Evolutionary conservation across 1,140 invertebrate genomes (phyloP).

Genomic region (Papilio helenus): DNA sequence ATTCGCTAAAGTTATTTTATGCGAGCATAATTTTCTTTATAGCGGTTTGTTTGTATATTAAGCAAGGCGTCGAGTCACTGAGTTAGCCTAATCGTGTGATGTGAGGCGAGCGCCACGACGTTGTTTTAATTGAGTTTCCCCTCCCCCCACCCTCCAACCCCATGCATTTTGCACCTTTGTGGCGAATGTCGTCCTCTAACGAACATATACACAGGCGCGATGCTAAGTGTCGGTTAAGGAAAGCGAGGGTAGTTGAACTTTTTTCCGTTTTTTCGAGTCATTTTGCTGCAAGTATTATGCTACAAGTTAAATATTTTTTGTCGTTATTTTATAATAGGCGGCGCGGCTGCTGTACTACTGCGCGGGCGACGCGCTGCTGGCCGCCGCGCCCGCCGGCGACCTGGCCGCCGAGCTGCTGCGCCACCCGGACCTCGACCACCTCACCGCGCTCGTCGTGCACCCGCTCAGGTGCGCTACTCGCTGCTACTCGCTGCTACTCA

Average conservation of each 20-base stretch:
- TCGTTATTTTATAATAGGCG: slow-evolving; percentile 59
- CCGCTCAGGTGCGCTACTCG: slow-evolving; percentile 83
- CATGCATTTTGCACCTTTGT: slow-evolving; percentile 63
- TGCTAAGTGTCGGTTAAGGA: slow-evolving; percentile 31
- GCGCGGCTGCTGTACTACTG: slow-evolving; percentile 88
- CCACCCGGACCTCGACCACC: slow-evolving; percentile 65
- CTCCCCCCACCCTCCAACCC: slow-evolving; percentile 13
- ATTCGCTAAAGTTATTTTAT: neutral
- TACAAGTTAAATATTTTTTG: neutral
- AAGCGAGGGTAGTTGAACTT: slow-evolving; percentile 3
- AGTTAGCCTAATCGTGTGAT: slow-evolving; percentile 59
- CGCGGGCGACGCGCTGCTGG: slow-evolving; percentile 77
- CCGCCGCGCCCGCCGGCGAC: slow-evolving; percentile 89
- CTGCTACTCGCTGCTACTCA: no score
- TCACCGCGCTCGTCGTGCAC: slow-evolving; percentile 86
- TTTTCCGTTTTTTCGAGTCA: neutral
- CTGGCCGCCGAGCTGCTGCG: slow-evolving; percentile 82
- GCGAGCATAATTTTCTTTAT: neutral
- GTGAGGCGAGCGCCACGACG: slow-evolving; percentile 53
- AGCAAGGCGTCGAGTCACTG: slow-evolving; percentile 37
- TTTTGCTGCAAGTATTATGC: neutral
- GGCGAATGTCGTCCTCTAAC: slow-evolving; percentile 57
- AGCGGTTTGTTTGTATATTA: slow-evolving; percentile 21
- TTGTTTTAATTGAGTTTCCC: slow-evolving; percentile 70
- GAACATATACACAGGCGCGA: slow-evolving; percentile 41